Evolutionary conservation across 2,797 vertebrate species (phyloP), one percentile per base, ranked within the genome.

Genomic region (Balearica regulorum): DNA sequence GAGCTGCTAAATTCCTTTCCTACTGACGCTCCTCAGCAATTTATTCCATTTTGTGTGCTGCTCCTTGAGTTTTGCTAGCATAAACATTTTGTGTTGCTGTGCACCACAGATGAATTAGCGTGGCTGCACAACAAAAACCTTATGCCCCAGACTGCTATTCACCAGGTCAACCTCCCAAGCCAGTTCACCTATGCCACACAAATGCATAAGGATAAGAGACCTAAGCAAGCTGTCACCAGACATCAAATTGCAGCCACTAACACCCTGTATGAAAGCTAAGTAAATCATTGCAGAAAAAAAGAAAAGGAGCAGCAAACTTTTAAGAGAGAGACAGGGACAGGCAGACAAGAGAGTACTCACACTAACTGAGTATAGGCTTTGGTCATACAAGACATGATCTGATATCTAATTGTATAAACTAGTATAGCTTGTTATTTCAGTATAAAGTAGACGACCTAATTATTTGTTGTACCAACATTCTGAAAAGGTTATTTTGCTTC

Each of bases 11-110:
- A 87, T 46, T 88, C 37, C 53, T 83, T 71, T 54, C 54, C 43
- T 37, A 29, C 2, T 60, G 20, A 68, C 0, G 0, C 4, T 75
- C 13, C 54, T 64, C 49, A 2, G 2, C 16, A 69, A 60, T 57
- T 91, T 53, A 75, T 64, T 86, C 31, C 11, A 43, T n/a, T 87
- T 69, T 46, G 17, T 62, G 21, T 0, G 1, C 33, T 66, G 44
- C 16, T 76, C 22, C 71, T 83, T 26, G 31, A 72, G 48, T 82
- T 89, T 76, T 79, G 26, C 58, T 55, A 69, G 62, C 51, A 79
- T 41, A 90, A 96, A 66, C 31, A 41, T 83, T 91, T 86, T 5
- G 3, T 49, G 54, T 25, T 75, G 44, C 62, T 88, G 61, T 68
- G 72, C 43, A 73, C 26, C 21, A 58, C 72, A 66, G 26, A 69